Percentiles rank a stretch among this genome's conserved stretches.
These are phyloP conservation scores for Hippocampus abdominalis DNA, from an alignment of 2,113 vertebrate genomes.

Conservation along the genomic window DNA sequence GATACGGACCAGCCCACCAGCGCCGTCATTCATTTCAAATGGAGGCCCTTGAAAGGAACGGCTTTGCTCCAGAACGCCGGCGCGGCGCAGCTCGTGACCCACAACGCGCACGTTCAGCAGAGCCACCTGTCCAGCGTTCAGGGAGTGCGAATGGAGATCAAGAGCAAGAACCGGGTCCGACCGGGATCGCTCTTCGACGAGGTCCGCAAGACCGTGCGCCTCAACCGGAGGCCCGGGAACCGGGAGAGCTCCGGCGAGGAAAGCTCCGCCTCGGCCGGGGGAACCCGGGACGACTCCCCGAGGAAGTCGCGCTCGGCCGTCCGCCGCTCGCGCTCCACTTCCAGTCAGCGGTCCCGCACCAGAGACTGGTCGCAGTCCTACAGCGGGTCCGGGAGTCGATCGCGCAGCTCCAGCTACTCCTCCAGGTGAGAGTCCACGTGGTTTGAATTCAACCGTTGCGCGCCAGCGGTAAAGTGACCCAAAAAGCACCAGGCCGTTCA, in stretches of 20 bases:
- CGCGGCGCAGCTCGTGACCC: constrained; percentile 37
- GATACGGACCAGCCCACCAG: constrained; percentile 37
- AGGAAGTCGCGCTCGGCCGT: constrained; percentile 81
- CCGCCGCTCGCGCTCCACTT: constrained; percentile 83
- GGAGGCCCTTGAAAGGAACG: constrained; percentile 87
- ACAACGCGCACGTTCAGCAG: constrained; percentile 45
- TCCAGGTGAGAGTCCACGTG: constrained; percentile 74
- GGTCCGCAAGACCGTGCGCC: constrained; percentile 89
- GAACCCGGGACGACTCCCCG: constrained; percentile 69
- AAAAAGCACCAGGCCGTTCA: too few relatives aligned
- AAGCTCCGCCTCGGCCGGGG: constrained; percentile 71
- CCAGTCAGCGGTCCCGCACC: constrained; percentile 81
- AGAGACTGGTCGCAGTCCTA: constrained; percentile 76
- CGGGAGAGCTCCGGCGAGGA: constrained; percentile 94
- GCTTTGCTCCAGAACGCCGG: constrained; percentile 57
- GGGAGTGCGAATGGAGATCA: constrained; percentile 91
- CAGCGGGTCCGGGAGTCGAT: constrained; percentile 83
- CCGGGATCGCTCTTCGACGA: constrained; percentile 96
- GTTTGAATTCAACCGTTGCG: background rate
- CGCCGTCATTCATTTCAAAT: constrained; percentile 76
- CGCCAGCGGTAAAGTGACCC: too few relatives aligned
- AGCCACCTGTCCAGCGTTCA: constrained; percentile 66
- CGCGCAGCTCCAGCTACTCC: constrained; percentile 82
- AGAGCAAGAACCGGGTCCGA: constrained; percentile 87
- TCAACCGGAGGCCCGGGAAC: constrained; percentile 91